These are phyloP conservation scores for Dromius quadrimaculatus DNA, from an alignment of 2,888 invertebrate species.

Conservation along the genomic window DNA sequence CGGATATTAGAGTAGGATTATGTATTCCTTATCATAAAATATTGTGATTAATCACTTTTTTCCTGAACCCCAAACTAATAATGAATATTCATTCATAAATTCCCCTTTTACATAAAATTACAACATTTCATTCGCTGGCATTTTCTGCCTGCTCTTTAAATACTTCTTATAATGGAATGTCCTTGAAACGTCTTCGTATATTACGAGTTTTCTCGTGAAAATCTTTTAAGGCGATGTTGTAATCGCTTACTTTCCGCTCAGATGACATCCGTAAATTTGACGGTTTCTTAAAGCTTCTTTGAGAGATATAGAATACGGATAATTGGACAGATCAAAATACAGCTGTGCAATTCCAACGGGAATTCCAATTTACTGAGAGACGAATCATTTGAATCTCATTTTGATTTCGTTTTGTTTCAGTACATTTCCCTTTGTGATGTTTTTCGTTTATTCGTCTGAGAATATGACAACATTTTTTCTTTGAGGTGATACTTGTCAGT, in stretches of 20 bases:
- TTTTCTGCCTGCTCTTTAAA: slow-evolving; percentile 17
- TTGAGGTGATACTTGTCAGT: too few species aligned
- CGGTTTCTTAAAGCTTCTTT: slow-evolving; percentile 5
- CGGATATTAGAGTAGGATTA: too few species aligned
- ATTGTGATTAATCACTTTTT: too few species aligned
- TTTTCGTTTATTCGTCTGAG: too few species aligned
- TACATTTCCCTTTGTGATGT: too few species aligned
- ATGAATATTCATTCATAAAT: slow-evolving; percentile 22
- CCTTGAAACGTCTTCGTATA: slow-evolving; percentile 11
- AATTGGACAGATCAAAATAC: slow-evolving; percentile 27
- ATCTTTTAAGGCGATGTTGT: slow-evolving; percentile 1
- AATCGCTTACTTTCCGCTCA: slow-evolving; percentile 33
- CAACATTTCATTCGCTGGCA: background rate
- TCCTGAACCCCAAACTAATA: too few species aligned
- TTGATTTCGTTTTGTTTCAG: too few species aligned
- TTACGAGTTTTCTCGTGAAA: background rate
- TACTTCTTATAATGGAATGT: slow-evolving; percentile 10
- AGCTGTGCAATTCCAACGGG: background rate
- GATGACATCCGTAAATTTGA: slow-evolving; percentile 24
- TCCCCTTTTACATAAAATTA: too few species aligned
- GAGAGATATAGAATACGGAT: slow-evolving; percentile 5
- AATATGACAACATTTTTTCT: too few species aligned
- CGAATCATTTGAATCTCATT: too few species aligned
- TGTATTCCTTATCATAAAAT: too few species aligned
- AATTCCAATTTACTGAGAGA: background rate